Evolutionary conservation across 2,113 vertebrate species (phyloP).

Genomic region (Empidonax alnorum): DNA sequence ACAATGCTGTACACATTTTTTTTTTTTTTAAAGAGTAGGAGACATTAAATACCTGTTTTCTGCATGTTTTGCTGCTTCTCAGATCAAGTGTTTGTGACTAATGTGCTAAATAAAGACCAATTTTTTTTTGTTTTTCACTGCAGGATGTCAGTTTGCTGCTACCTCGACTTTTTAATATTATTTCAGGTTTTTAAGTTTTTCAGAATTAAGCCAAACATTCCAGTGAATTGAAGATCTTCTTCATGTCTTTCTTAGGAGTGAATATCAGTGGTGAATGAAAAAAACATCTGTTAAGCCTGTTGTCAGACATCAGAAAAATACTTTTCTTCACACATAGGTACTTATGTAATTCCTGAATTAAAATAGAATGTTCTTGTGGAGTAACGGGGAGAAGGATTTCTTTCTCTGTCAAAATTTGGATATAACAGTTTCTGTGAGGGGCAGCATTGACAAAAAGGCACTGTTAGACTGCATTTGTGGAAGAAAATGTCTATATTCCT

Average conservation of each 20-base stretch:
- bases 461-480: slow-evolving; percentile 36
- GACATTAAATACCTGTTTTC: neutral
- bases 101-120: neutral
- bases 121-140: slow-evolving; percentile 18
- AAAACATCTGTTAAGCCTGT: slow-evolving; percentile 27
- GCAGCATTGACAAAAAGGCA: slow-evolving; percentile 45
- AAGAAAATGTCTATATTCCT: neutral
- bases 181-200: slow-evolving; percentile 17
- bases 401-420: neutral
- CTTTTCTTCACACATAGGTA: slow-evolving; percentile 43
- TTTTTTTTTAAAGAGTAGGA: neutral
- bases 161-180: neutral
- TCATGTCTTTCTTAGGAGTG: neutral
- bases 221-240: slow-evolving; percentile 22
- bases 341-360: slow-evolving; percentile 40
- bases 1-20: neutral
- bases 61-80: slow-evolving; percentile 26
- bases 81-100: slow-evolving; percentile 3
- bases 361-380: slow-evolving; percentile 8
- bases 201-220: slow-evolving; percentile 36
- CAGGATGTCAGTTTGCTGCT: neutral
- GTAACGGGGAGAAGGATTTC: neutral
- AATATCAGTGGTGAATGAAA: slow-evolving; percentile 22
- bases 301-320: slow-evolving; percentile 31
- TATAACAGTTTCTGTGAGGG: neutral